Evolutionary conservation across 2,888 invertebrate species (phyloP).

Genomic region (Drosophila kambysellisi): DNA sequence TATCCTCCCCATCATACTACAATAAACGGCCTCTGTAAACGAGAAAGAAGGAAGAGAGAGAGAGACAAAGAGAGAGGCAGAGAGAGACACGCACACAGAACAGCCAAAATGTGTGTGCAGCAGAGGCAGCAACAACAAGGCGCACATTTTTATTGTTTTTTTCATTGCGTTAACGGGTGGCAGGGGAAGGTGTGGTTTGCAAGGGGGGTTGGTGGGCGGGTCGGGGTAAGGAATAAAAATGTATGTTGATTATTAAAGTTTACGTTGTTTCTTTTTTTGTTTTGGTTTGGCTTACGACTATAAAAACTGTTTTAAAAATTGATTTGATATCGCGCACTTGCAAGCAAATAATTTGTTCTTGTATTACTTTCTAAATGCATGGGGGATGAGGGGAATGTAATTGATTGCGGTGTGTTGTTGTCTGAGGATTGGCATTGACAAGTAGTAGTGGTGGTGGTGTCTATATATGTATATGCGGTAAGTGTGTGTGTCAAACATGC

Average conservation of each 20-base stretch:
- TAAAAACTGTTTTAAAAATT: conserved; percentile 50
- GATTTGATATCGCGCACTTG: conserved; percentile 35
- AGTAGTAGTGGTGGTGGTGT: background rate
- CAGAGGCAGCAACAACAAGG: conserved; percentile 20
- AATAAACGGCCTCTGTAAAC: conserved; percentile 92
- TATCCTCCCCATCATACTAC: conserved; percentile 87
- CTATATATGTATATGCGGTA: conserved; percentile 29
- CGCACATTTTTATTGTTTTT: conserved; percentile 30
- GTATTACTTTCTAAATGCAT: conserved; percentile 41
- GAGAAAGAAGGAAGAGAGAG: conserved; percentile 85
- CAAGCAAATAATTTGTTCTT: conserved; percentile 50
- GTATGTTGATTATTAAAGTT: conserved; percentile 81
- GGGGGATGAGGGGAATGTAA: conserved; percentile 4
- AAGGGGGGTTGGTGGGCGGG: background rate
- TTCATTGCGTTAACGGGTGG: conserved; percentile 34
- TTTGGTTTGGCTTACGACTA: conserved; percentile 61
- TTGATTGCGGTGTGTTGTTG: conserved; percentile 7
- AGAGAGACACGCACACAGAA: conserved; percentile 79
- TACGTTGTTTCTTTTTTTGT: conserved; percentile 31
- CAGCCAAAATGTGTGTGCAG: conserved; percentile 40
- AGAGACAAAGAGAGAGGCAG: conserved; percentile 73
- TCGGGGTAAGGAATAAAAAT: conserved; percentile 73
- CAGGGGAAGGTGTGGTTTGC: conserved; percentile 37
- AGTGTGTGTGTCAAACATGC: conserved; percentile 11
- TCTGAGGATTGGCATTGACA: conserved; percentile 20